Evolutionary conservation across 2,888 invertebrate species (phyloP), one percentile per base, ranked within the genome.

Genomic region (Punctoribates punctum): DNA sequence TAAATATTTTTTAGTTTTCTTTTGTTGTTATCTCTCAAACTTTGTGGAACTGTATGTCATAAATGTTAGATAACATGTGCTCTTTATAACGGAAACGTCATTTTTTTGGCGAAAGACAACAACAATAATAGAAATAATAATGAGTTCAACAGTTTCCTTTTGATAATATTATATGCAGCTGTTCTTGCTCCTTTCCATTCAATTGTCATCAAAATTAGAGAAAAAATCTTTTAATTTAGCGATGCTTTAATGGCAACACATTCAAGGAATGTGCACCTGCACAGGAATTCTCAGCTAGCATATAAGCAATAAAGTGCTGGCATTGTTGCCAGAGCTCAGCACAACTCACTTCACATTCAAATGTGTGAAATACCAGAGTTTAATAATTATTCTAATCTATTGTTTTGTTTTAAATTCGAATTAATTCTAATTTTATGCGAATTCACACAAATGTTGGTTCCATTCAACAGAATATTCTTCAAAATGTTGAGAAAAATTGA

Each of bases 21-120:
- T 60, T 60, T 23, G 25, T 60, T 60, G 60, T 60, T 60, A 60
- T 60, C 60, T 60, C 60, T 51, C n/a, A n/a, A n/a, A n/a, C 8
- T 46, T 46, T 51, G 60, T 9, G 60, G 4, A 23, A 4, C 25
- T 23, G 5, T 8, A 3, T 60, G 20, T 13, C 11, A 23, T 23
- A 60, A 60, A 60, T 60, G 60, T 60, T 60, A 60, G 60, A 51
- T 51, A 51, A 51, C 60, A 60, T 60, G 60, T 60, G 60, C 60
- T 25, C 27, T 60, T 60, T 60, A 23, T 60, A 60, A 60, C 60
- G 60, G 60, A 60, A 60, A 60, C 25, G 60, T 60, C 60, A 60
- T 60, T 60, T 60, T 60, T 54, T 11, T 11, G 13, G 17, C 15
- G 51, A 60, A 60, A 60, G 25, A 60, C 20, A 25, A 60, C 60